These are phyloP conservation scores for Lucilia cuprina DNA, from an alignment of 1,140 invertebrate species.

Conservation along the genomic window DNA sequence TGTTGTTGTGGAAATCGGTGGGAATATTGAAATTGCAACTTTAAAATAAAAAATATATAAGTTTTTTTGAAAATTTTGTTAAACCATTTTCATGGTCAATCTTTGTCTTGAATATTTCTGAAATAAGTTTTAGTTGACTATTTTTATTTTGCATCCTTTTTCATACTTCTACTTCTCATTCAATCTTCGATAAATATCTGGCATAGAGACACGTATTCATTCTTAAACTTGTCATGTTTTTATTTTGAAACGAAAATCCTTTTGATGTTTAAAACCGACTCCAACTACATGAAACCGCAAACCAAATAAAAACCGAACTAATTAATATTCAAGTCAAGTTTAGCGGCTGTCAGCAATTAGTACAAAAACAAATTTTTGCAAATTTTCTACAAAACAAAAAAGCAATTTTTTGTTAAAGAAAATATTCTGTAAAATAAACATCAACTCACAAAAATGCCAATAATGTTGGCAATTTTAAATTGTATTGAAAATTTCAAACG, in stretches of 20 bases:
- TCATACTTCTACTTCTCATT: background rate
- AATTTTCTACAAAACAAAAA: background rate
- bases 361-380: background rate
- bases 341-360: constrained; percentile 9
- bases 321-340: constrained; percentile 8
- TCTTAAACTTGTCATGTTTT: background rate
- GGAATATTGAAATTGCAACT: too few species aligned
- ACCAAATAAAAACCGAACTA: background rate
- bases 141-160: background rate
- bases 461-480: background rate
- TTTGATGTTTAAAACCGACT: background rate
- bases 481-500: background rate
- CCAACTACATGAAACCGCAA: background rate
- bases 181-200: background rate
- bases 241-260: background rate
- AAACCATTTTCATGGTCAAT: background rate
- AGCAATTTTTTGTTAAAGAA: background rate
- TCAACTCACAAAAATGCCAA: too few species aligned
- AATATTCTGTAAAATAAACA: background rate
- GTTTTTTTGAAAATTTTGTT: too few species aligned
- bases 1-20: background rate
- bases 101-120: background rate
- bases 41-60: too few species aligned
- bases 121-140: background rate
- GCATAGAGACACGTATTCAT: background rate